A percentile compares a stretch with the other conserved stretches of the same genome.
Evolutionary conservation across 2,888 invertebrate genomes (phyloP).

Genomic region (Rhagonycha lutea): DNA sequence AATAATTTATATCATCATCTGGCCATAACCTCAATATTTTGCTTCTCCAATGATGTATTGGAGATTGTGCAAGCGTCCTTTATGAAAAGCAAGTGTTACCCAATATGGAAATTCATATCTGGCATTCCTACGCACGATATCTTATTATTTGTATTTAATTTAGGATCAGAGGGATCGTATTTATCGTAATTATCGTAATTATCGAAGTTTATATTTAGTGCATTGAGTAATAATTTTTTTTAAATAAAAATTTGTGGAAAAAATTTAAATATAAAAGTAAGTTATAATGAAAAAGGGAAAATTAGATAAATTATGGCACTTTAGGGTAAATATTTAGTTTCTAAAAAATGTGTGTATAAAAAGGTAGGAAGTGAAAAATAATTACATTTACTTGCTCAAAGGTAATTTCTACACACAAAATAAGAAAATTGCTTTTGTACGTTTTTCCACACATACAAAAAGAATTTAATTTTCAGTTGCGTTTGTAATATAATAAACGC

Average conservation of each 20-base stretch:
- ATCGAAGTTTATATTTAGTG: no score
- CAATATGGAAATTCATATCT: no score
- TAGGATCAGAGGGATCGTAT: no score
- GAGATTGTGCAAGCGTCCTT: no score
- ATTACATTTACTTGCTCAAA: slow-evolving; percentile 27
- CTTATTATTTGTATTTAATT: no score
- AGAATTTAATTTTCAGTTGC: slow-evolving; percentile 31
- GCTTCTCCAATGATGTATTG: no score
- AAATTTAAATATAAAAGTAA: neutral
- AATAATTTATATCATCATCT: no score
- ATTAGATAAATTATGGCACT: neutral
- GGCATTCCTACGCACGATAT: no score
- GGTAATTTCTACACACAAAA: slow-evolving; percentile 24
- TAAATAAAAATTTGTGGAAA: neutral
- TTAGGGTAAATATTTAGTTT: slow-evolving; percentile 20
- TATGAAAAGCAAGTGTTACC: no score
- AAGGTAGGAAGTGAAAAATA: slow-evolving; percentile 19
- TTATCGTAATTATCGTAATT: no score
- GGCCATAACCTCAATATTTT: no score
- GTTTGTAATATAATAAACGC: slow-evolving; percentile 26
- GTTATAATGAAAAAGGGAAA: neutral
- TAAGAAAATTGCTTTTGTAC: slow-evolving; percentile 10
- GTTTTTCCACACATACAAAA: slow-evolving; percentile 15
- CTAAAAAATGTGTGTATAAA: slow-evolving; percentile 16
- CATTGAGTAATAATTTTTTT: neutral